These are phyloP conservation scores for Phyllotreta striolata DNA, from an alignment of 2,888 invertebrate species.

Conservation along the genomic window DNA sequence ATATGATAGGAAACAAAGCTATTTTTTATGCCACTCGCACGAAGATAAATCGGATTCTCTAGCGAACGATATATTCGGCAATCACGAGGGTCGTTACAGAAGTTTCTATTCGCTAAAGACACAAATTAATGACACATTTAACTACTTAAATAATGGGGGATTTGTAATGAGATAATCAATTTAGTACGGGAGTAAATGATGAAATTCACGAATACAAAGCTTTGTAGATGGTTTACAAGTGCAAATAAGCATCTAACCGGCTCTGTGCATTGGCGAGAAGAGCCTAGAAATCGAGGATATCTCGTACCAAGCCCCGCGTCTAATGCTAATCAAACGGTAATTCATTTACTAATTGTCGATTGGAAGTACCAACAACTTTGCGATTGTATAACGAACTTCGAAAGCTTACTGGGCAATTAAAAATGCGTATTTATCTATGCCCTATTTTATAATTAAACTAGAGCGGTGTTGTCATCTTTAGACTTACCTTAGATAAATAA, in stretches of 20 bases:
- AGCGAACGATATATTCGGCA: too few species aligned
- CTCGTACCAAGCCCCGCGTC: slow-evolving; percentile 51
- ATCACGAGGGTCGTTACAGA: too few species aligned
- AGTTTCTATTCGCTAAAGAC: too few species aligned
- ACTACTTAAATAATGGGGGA: too few species aligned
- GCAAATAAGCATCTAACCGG: slow-evolving; percentile 6
- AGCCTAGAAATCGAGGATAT: slow-evolving; percentile 24
- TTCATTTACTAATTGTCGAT: slow-evolving; percentile 49
- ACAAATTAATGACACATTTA: too few species aligned
- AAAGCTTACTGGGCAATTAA: slow-evolving; percentile 9
- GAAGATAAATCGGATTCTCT: too few species aligned
- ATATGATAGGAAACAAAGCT: too few species aligned
- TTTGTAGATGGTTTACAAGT: too few species aligned
- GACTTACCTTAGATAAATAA: slow-evolving; percentile 88
- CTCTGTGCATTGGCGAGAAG: slow-evolving; percentile 7
- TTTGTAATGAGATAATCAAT: too few species aligned
- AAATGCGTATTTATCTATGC: background rate
- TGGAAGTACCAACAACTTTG: slow-evolving; percentile 34
- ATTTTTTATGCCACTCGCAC: too few species aligned
- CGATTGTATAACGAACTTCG: slow-evolving; percentile 35
- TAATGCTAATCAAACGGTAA: slow-evolving; percentile 40
- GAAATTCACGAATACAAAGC: too few species aligned
- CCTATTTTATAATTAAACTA: background rate
- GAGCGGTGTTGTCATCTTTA: background rate
- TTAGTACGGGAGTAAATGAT: too few species aligned